A percentile compares a stretch with the other conserved stretches of the same genome.
Evolutionary conservation across 1,140 invertebrate species (phyloP).

Genomic region (Sitophilus oryzae): DNA sequence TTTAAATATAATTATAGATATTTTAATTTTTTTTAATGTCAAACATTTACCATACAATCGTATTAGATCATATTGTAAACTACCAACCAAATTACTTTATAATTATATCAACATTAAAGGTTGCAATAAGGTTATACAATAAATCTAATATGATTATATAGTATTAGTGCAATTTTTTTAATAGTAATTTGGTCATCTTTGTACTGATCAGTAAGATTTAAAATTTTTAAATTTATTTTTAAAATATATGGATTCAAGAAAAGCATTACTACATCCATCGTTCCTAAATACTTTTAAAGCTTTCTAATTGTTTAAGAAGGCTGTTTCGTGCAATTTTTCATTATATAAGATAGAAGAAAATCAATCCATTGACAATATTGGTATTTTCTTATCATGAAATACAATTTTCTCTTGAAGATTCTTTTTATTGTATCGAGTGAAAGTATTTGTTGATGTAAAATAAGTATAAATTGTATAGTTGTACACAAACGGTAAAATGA

Average conservation of each 20-base stretch:
- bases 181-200: too few relatives aligned
- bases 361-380: slow-evolving; percentile 18
- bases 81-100: not conserved
- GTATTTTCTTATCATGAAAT: slow-evolving; percentile 8
- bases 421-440: slow-evolving; percentile 23
- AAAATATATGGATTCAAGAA: too few relatives aligned
- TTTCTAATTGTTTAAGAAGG: too few relatives aligned
- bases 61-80: not conserved
- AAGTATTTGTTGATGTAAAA: slow-evolving; percentile 27
- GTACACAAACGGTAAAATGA: slow-evolving; percentile 27
- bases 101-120: not conserved
- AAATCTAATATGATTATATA: too few relatives aligned
- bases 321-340: slow-evolving; percentile 38
- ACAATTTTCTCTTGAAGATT: slow-evolving; percentile 10
- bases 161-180: too few relatives aligned
- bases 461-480: slow-evolving; percentile 33
- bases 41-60: not conserved
- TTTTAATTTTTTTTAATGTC: not conserved
- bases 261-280: too few relatives aligned
- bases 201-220: too few relatives aligned
- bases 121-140: too few relatives aligned
- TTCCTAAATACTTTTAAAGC: too few relatives aligned
- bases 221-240: too few relatives aligned
- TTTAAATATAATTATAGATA: not conserved
- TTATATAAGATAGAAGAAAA: slow-evolving; percentile 7